Percentiles rank a stretch among this genome's conserved stretches.
These are phyloP conservation scores for Diabrotica balteata DNA, from an alignment of 2,888 invertebrate genomes.

Conservation along the genomic window DNA sequence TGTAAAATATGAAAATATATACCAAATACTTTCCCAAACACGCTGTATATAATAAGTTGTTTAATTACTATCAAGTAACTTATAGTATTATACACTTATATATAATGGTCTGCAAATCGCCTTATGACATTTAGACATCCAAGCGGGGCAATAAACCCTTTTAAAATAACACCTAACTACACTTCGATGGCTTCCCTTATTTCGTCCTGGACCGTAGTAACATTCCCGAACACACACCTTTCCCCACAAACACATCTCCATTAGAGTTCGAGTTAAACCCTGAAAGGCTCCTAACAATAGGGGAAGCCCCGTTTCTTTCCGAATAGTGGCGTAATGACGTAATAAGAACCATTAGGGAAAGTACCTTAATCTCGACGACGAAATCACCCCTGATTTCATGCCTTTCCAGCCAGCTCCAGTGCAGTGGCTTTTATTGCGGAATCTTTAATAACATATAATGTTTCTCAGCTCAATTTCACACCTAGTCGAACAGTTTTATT, in stretches of 20 bases:
- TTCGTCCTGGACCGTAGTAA: slow-evolving; percentile 11
- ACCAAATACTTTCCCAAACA: no score
- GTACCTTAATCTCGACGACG: slow-evolving; percentile 37
- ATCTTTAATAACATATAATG: slow-evolving; percentile 35
- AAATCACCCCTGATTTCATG: slow-evolving; percentile 39
- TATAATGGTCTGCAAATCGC: no score
- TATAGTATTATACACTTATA: no score
- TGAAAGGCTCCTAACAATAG: slow-evolving; percentile 31
- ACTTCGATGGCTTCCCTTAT: background rate
- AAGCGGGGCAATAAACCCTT: background rate
- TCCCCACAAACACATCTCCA: slow-evolving; percentile 25
- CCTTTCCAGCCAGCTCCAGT: slow-evolving; percentile 29
- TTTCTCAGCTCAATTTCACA: slow-evolving; percentile 35
- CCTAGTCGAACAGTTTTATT: slow-evolving; percentile 25
- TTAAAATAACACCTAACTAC: background rate
- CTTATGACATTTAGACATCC: no score
- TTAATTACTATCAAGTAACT: no score
- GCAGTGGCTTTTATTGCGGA: slow-evolving; percentile 29
- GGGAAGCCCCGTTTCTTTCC: slow-evolving; percentile 38
- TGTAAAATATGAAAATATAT: no score
- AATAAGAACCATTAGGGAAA: slow-evolving; percentile 40
- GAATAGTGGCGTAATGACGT: slow-evolving; percentile 40
- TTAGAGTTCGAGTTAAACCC: slow-evolving; percentile 12
- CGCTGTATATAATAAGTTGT: no score
- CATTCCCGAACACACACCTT: slow-evolving; percentile 18